Base-by-base conservation (phyloP, 2,113 vertebrate genomes). In the Neomonachus schauinslandi region DNA sequence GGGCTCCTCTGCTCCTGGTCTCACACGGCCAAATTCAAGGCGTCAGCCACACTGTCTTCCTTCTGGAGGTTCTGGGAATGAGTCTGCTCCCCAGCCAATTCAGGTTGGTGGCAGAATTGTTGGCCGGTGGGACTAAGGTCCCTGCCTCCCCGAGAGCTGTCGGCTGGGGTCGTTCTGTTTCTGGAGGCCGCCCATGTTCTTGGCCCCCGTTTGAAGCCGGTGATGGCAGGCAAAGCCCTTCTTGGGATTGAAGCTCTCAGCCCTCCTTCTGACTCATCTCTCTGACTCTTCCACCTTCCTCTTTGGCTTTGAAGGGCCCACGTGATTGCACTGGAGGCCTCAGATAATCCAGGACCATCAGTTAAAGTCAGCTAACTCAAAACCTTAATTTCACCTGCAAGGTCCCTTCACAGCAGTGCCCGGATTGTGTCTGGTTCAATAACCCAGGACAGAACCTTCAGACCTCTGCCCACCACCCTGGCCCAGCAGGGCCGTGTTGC, bases 151-250 rank as follows among this genome's bases (percentile, higher is more conserved):
- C 16, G 1, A 8, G 1, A 10, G 33, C 67, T n/a, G 5, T 21
- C 1, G 3, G 19, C 5, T 5, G 2, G 24, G 22, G 67, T 28
- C 8, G 0, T 61, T 57, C 59, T 9, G 24, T 14, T 72, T 36
- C 55, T 4, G 46, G 8, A 36, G 31, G 55, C 19, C 11, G 21
- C 31, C 46, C 11, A 8, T 0, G 4, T 19, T 18, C 80, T 24
- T 57, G 49, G 39, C 26, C 2, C 26, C 51, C 39, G 7, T 10
- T 53, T 46, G 19, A 84, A 67, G 53, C 33, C 51, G 16, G 61
- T 24, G 16, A 10, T 12, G 33, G 55, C 13, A 4, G 18, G 16
- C 9, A 31, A 39, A 36, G 53, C 59, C 21, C 28, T 53, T 59
- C 39, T 91, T 33, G 0, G 36, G 87, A 59, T 36, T 53, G 24